Percentiles rank a stretch among this genome's conserved stretches.
Conservation (phyloP, 2,797 vertebrate genomes). For the Vireo griseus region DNA sequence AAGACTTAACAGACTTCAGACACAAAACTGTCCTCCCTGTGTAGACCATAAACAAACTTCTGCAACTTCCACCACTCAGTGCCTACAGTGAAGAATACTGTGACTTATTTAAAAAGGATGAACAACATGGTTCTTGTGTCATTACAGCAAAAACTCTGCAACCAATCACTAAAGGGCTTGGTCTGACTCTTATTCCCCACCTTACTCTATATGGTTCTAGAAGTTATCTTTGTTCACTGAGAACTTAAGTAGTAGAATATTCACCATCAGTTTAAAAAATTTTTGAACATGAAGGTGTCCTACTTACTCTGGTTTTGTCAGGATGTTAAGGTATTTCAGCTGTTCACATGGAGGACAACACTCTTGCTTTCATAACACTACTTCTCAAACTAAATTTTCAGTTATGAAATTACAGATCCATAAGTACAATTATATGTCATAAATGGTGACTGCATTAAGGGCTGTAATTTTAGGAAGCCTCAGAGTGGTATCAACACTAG, state of each 20-base stretch:
- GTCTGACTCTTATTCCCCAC: not conserved
- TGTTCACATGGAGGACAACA: not conserved
- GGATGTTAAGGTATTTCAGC: not conserved
- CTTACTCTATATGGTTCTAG: not conserved
- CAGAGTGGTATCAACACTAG: not conserved
- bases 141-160: not conserved
- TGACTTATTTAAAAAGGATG: not conserved
- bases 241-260: not conserved
- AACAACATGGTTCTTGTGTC: not conserved
- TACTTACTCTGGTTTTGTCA: not conserved
- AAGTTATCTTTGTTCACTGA: not conserved
- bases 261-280: not conserved
- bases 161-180: not conserved
- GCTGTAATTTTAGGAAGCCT: not conserved
- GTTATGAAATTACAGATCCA: not conserved
- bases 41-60: not conserved
- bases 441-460: not conserved
- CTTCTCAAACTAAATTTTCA: not conserved
- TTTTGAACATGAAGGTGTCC: not conserved
- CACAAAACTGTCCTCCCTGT: not conserved
- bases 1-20: not conserved
- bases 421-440: not conserved
- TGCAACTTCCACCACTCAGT: not conserved
- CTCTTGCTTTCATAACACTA: not conserved
- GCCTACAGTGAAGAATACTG: not conserved